Percentiles rank a stretch among this genome's conserved stretches.
These are phyloP conservation scores for Nephrotoma guestfalica DNA, from an alignment of 2,888 invertebrate genomes.

Conservation along the genomic window DNA sequence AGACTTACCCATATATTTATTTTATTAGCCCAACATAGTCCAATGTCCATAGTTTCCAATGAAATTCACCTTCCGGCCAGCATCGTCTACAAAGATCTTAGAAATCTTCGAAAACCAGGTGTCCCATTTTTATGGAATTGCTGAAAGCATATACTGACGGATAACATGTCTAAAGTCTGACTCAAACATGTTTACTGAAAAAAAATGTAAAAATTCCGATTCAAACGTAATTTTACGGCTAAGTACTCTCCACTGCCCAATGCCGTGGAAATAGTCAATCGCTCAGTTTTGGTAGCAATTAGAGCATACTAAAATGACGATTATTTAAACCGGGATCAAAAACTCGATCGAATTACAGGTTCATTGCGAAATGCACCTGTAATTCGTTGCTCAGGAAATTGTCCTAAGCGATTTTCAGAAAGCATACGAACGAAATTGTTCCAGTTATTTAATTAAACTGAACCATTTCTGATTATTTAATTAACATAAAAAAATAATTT, in stretches of 20 bases:
- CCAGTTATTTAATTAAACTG: too few species aligned
- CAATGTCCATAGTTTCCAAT: not conserved
- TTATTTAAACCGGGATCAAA: not conserved
- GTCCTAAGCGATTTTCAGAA: too few species aligned
- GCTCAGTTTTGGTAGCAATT: not conserved
- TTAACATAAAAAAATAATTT: too few species aligned
- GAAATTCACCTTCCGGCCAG: not conserved
- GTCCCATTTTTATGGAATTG: not conserved
- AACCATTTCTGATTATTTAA: too few species aligned
- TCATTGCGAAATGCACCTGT: not conserved
- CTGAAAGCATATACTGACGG: not conserved
- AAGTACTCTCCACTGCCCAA: not conserved
- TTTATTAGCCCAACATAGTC: too few species aligned
- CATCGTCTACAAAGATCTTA: not conserved
- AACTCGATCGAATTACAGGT: not conserved
- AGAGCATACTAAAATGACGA: not conserved
- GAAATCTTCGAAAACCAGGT: not conserved
- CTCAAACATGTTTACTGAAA: not conserved
- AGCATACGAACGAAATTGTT: too few species aligned
- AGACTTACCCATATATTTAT: too few species aligned
- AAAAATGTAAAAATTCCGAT: not conserved
- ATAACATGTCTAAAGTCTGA: not conserved
- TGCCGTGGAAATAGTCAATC: constrained; percentile 4
- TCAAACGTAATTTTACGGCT: not conserved
- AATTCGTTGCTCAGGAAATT: too few species aligned